These are phyloP conservation scores for Dendrocincla fuliginosa DNA, from an alignment of 2,797 vertebrate species.

Conservation along the genomic window DNA sequence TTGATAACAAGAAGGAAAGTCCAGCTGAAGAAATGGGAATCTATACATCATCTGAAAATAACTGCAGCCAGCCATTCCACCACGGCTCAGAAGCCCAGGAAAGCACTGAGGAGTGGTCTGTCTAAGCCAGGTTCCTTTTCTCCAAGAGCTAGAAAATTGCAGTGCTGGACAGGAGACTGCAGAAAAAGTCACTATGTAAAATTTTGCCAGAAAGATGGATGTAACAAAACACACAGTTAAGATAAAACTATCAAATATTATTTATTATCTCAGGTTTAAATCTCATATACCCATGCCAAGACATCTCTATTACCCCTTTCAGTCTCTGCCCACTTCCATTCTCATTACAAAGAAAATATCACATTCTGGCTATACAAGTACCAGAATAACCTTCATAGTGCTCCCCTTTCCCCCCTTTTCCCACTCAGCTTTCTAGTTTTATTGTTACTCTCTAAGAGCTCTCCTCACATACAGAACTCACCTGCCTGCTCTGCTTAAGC, in stretches of 20 bases:
- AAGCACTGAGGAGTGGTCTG: background rate
- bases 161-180: background rate
- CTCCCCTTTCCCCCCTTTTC: background rate
- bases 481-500: background rate
- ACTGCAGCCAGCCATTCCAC: background rate
- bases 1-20: background rate
- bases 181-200: background rate
- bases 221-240: background rate
- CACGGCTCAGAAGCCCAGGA: background rate
- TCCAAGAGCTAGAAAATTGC: background rate
- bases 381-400: background rate
- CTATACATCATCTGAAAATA: background rate
- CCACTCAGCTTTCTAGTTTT: background rate
- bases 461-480: background rate
- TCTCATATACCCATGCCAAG: background rate
- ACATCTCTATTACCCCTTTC: background rate
- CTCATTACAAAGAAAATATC: background rate
- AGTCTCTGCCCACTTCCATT: background rate
- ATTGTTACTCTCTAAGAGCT: background rate
- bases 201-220: background rate
- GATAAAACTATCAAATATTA: background rate
- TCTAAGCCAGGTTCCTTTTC: background rate
- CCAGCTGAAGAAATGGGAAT: background rate
- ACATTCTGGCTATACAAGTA: background rate
- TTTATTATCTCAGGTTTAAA: background rate